A percentile compares a stretch with the other conserved stretches of the same genome.
Evolutionary conservation across 2,888 invertebrate genomes (phyloP).

Genomic region (Drosophila gaucha): DNA sequence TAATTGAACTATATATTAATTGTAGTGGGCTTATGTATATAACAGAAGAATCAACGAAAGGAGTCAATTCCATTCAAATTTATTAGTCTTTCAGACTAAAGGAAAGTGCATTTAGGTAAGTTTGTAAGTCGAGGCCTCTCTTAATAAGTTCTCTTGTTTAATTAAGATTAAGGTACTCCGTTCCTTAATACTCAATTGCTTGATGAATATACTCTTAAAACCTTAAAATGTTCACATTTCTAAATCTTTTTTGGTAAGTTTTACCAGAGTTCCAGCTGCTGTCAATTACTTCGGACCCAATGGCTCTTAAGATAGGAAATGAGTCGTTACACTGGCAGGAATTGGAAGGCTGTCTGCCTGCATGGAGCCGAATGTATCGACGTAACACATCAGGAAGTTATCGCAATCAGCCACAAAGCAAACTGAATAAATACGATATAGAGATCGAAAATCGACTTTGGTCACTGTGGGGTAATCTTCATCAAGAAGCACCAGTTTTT

Average conservation of each 20-base stretch:
- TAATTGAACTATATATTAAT: too few relatives aligned
- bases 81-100: too few relatives aligned
- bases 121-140: neutral
- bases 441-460: constrained; percentile 89
- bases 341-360: constrained; percentile 73
- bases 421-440: constrained; percentile 87
- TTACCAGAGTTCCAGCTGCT: constrained; percentile 20
- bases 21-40: too few relatives aligned
- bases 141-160: neutral
- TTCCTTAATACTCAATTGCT: neutral
- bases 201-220: too few relatives aligned
- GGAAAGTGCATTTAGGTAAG: neutral
- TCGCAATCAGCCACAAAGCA: constrained; percentile 79
- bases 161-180: neutral
- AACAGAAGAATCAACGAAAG: too few relatives aligned
- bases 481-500: constrained; percentile 87
- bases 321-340: constrained; percentile 82
- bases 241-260: neutral
- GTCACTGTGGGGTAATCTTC: constrained; percentile 88
- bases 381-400: constrained; percentile 75
- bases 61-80: too few relatives aligned
- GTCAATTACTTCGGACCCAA: neutral
- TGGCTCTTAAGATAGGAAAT: constrained; percentile 21
- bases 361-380: constrained; percentile 82
- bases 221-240: neutral